Evolutionary conservation across 1,140 invertebrate species (phyloP), one percentile per base, ranked within the genome.

Genomic region (Cydia amplana): DNA sequence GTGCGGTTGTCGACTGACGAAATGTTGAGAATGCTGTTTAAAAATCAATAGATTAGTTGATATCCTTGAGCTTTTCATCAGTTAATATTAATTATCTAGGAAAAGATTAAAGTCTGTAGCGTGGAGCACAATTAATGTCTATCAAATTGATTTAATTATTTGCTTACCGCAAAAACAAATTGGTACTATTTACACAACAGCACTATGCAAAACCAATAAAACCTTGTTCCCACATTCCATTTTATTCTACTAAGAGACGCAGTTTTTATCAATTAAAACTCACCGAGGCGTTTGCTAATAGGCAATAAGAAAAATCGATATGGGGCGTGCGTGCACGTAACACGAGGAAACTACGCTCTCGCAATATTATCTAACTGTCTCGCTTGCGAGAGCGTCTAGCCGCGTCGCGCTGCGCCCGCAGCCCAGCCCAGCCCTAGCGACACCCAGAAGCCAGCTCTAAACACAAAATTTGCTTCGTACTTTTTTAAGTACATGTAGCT

Each of bases 31-130:
- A 89, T 72, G 43, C 43, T 72, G n/a, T 90, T 89, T 80, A 78
- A 82, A 89, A 91, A 87, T 87, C 89, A 87, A 85, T 78, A 80
- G 82, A 91, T 88, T 85, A 85, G 88, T 87, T 80, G 88, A 85
- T 90, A 83, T 87, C 85, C 88, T 88, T 90, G 88, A 90, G 80
- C 82, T 77, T 80, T 76, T 81, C 16, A 55, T 81, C 16, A 55
- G 5, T 5, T 55, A 18, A 82, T 72, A 82, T 84, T 83, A n/a
- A n/a, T n/a, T n/a, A n/a, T n/a, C n/a, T 83, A 87, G 85, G 84
- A 88, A 88, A 88, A 14, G 16, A 49, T 49, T 16, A 16, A 12
- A 16, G 46, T 49, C 12, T 49, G 36, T 40, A 40, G 36, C 36
- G 9, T 40, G 7, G 36, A 40, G 36, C 36, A 40, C 36, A 2